Evolutionary conservation across 2,888 invertebrate genomes (phyloP).

Genomic region (Stomorhina lunata): DNA sequence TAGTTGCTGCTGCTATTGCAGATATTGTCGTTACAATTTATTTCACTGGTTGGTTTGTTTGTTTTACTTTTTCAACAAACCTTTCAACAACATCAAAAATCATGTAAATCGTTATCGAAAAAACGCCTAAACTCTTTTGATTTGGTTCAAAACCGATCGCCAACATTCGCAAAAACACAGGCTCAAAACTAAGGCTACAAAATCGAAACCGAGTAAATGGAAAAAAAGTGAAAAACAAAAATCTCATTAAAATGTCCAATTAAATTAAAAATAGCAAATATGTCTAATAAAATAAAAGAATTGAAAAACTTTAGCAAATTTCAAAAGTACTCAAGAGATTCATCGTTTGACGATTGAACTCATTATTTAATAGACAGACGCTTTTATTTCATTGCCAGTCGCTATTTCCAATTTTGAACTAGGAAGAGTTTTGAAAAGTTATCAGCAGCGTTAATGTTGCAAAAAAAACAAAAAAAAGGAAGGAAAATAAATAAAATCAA

Average conservation of each 20-base stretch:
- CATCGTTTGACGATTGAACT: constrained; percentile 33
- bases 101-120: constrained; percentile 72
- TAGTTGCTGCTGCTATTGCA: constrained; percentile 17
- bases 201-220: constrained; percentile 8
- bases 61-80: constrained; percentile 51
- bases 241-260: constrained; percentile 66
- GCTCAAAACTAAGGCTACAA: neutral
- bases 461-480: neutral
- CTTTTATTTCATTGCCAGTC: constrained; percentile 29
- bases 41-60: constrained; percentile 23
- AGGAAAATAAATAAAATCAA: constrained; percentile 47
- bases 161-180: constrained; percentile 51
- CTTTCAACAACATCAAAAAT: constrained; percentile 71
- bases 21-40: constrained; percentile 3
- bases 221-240: constrained; percentile 26
- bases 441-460: neutral
- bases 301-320: neutral
- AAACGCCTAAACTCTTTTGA: constrained; percentile 72
- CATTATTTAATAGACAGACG: constrained; percentile 51
- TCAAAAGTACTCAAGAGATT: constrained; percentile 3
- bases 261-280: constrained; percentile 60
- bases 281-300: constrained; percentile 43
- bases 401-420: neutral
- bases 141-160: constrained; percentile 48
- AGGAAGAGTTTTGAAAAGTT: neutral